phyloP scores from a whole-genome alignment of 1,140 invertebrate genomes.

The Propsilocerus akamusi region DNA sequence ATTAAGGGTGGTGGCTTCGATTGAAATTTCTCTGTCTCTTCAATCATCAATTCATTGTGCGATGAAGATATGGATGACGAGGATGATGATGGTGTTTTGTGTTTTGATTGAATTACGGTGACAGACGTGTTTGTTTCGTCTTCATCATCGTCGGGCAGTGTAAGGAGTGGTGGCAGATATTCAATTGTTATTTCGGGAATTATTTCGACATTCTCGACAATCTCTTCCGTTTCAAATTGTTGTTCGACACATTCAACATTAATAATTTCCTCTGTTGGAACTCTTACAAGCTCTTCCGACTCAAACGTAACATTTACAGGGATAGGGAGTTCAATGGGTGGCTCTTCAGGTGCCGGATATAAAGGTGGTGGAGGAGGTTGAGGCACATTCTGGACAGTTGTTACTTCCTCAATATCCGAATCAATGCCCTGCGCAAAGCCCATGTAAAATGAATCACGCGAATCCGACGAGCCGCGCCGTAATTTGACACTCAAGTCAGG shows the following conservation, averaged over 20 bases:
- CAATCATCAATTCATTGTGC: background rate
- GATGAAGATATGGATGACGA: background rate
- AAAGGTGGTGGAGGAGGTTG: constrained; percentile 9
- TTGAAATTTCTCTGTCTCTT: background rate
- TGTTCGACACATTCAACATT: constrained; percentile 1
- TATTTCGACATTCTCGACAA: background rate
- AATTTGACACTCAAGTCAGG: constrained; percentile 66
- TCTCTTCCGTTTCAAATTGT: background rate
- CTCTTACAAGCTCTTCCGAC: background rate
- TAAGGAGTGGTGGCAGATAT: background rate
- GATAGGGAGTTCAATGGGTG: background rate
- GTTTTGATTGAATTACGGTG: background rate
- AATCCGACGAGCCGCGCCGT: constrained; percentile 63
- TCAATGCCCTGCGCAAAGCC: constrained; percentile 73
- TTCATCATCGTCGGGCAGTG: background rate
- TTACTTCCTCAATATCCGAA: constrained; percentile 71
- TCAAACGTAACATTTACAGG: background rate
- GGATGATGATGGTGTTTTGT: background rate
- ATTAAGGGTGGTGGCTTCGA: background rate
- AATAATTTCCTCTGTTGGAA: too few species aligned
- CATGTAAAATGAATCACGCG: constrained; percentile 73
- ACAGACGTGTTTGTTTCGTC: background rate
- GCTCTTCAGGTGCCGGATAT: constrained; percentile 4
- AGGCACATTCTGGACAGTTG: constrained; percentile 25
- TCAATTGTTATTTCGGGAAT: background rate